Evolutionary conservation across 1,140 invertebrate species (phyloP).

Genomic region (Drosophila bocki): DNA sequence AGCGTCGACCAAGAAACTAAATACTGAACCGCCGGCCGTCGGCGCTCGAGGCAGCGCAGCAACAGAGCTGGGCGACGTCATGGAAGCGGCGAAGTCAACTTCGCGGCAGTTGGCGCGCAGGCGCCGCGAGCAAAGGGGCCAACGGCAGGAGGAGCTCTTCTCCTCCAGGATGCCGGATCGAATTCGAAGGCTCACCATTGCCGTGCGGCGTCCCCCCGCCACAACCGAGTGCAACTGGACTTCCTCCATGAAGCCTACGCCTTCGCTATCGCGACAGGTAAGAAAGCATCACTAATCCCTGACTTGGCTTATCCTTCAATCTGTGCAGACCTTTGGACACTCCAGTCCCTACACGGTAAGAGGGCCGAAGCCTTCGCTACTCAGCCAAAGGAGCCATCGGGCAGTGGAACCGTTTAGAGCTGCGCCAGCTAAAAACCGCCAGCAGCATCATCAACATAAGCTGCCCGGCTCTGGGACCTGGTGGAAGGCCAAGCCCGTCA

Average conservation of each 20-base stretch:
- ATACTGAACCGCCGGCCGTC: slow-evolving; percentile 51
- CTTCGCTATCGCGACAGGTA: neutral
- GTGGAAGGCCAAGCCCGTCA: neutral
- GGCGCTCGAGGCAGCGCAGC: slow-evolving; percentile 24
- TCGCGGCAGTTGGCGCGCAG: slow-evolving; percentile 56
- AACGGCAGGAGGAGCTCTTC: slow-evolving; percentile 5
- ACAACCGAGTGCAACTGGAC: neutral
- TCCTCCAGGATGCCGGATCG: neutral
- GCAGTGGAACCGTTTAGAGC: neutral
- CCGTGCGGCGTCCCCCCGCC: slow-evolving; percentile 1
- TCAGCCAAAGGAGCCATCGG: neutral
- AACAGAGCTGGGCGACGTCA: slow-evolving; percentile 17
- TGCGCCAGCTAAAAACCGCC: neutral
- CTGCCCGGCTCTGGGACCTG: neutral
- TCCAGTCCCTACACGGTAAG: neutral
- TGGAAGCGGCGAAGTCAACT: slow-evolving; percentile 19
- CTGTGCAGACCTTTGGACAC: neutral
- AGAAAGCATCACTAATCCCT: neutral
- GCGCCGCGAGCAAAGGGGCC: slow-evolving; percentile 47
- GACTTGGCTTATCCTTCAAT: neutral
- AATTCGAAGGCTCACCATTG: neutral
- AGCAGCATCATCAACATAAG: neutral
- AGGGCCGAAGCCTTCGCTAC: neutral
- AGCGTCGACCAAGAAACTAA: slow-evolving; percentile 76
- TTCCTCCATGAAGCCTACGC: neutral